Base-by-base conservation (phyloP, 2,113 vertebrate species). In the Dolichotis patagonum region DNA sequence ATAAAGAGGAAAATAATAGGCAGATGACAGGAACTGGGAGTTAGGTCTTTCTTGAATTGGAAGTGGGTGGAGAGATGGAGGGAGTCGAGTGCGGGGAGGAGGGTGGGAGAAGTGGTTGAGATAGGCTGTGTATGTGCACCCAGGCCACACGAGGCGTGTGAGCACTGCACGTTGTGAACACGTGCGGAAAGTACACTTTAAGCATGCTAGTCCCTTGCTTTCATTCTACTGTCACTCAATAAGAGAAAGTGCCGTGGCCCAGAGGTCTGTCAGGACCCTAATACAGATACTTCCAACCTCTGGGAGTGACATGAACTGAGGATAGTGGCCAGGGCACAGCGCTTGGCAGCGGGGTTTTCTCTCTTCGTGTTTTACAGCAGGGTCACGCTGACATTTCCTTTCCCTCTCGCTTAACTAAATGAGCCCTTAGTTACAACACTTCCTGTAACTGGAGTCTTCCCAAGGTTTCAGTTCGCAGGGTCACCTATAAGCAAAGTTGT, bases 221-320 rank as follows among this genome's bases (percentile, higher is more conserved):
- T 85, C 73, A 65, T 91, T 88, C 41, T 3, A 35, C 4, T 63
- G 10, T 86, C 43, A 80, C 80, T 78, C 73, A 96, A 54, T 35
- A 65, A 26, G 71, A 83, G 58, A 54, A 83, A 58, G 13, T 94
- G 78, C n/a, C 11, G 85, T 46, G 30, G 83, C 32, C 73, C 67
- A 4, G 20, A 81, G 46, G 6, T 16, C 38, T 78, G 4, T 78
- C 26, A 56, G 35, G 86, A 96, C 88, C 82, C 71, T 43, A 49
- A 80, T 63, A 95, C 19, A 77, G 78, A 89, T 65, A 9, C 80
- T 86, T 93, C 52, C n/a, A 71, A 65, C 73, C 13, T 63, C 24
- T 88, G 58, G 90, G 7, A n/a, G 46, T 88, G 54, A 71, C 91
- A 41, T n/a, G 83, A 91, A 14, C 14, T 60, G 73, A 65, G 17